Conservation (phyloP, 2,888 invertebrate species). For the Molorchus minor region DNA sequence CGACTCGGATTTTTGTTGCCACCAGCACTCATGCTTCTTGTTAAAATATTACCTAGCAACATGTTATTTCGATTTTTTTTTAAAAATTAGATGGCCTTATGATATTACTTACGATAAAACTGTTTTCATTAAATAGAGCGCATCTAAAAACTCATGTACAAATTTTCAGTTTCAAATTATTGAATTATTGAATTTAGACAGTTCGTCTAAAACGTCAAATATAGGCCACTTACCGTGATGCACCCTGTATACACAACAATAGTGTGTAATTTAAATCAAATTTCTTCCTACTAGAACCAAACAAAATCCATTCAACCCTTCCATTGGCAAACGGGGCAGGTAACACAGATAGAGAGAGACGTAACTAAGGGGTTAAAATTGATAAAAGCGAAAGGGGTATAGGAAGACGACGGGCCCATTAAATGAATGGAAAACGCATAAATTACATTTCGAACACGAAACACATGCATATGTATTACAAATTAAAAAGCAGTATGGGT, state of each 20-base stretch:
- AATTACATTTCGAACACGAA: constrained; percentile 55
- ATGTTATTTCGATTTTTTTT: too few species aligned
- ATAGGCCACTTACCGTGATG: background rate
- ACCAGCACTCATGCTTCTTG: too few species aligned
- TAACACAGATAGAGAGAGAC: constrained; percentile 45
- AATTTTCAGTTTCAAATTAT: too few species aligned
- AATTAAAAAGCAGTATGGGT: constrained; percentile 27
- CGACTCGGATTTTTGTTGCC: too few species aligned
- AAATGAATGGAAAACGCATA: constrained; percentile 57
- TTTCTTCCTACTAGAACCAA: constrained; percentile 37
- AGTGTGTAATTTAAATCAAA: constrained; percentile 37
- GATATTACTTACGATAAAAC: too few species aligned
- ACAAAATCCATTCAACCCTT: constrained; percentile 41
- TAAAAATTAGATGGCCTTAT: too few species aligned
- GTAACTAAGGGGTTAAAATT: constrained; percentile 37
- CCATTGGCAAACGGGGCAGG: constrained; percentile 39
- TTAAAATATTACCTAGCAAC: too few species aligned
- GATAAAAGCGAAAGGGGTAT: constrained; percentile 54
- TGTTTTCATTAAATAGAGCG: too few species aligned
- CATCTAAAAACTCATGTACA: too few species aligned
- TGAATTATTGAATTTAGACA: too few species aligned
- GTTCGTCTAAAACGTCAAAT: too few species aligned
- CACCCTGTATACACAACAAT: constrained; percentile 5
- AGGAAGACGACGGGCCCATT: constrained; percentile 57
- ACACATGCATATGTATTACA: constrained; percentile 53